A percentile compares a stretch with the other conserved stretches of the same genome.
Conservation (phyloP, 2,888 invertebrate species). For the Caenorhabditis becei region DNA sequence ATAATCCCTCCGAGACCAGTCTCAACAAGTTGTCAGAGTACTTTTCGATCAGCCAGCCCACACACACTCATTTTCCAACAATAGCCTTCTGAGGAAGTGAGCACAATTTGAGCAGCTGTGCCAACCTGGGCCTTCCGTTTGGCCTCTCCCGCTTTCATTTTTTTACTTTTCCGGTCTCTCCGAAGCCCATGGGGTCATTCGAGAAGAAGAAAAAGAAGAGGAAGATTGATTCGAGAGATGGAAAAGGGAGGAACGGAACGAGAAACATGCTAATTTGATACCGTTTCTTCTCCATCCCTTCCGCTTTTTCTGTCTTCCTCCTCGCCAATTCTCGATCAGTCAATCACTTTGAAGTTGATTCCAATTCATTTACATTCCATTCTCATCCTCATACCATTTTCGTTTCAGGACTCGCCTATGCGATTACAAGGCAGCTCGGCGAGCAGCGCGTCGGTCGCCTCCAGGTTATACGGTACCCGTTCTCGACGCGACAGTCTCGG, state of each 20-base stretch:
- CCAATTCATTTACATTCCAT: constrained; percentile 27
- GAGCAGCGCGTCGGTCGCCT: constrained; percentile 78
- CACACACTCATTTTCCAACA: constrained; percentile 27
- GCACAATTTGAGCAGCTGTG: constrained; percentile 61
- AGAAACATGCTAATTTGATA: constrained; percentile 57
- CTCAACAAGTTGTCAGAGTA: too few species aligned
- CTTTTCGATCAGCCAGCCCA: not conserved
- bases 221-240: not conserved
- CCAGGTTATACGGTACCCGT: constrained; percentile 76
- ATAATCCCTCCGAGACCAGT: constrained; percentile 12
- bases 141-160: not conserved
- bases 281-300: constrained; percentile 39
- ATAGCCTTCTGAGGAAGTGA: constrained; percentile 52
- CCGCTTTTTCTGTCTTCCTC: constrained; percentile 17
- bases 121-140: constrained; percentile 50
- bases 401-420: constrained; percentile 74
- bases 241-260: constrained; percentile 13
- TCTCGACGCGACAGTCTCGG: constrained; percentile 68
- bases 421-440: constrained; percentile 74
- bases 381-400: not conserved
- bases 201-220: not conserved
- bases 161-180: constrained; percentile 13
- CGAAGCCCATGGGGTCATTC: constrained; percentile 27
- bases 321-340: constrained; percentile 22
- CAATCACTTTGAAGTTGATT: constrained; percentile 31